Base-by-base conservation (phyloP, 2,797 vertebrate genomes). In the Myotis daubentonii region DNA sequence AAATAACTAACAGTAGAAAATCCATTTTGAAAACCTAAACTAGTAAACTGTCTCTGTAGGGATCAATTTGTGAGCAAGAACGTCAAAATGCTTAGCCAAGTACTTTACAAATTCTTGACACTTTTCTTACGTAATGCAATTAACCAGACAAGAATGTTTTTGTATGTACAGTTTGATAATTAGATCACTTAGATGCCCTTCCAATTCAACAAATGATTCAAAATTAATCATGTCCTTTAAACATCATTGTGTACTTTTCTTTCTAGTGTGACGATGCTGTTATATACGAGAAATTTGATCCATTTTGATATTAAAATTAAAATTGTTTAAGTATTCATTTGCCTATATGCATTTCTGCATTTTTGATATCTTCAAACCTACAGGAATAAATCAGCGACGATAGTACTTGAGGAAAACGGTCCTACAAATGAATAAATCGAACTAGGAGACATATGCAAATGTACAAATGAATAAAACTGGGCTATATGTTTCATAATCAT, bases 251-350 rank as follows among this genome's bases (percentile, higher is more conserved):
- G 12, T 47, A 60, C 41, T 93, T 74, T 65, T 20, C 83, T 75
- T 71, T 81, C 19, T 91, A 87, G 30, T 47, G 12, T 81, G 55
- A 55, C 1, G 12, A 66, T 33, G 41, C 41, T 71, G 8, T 44
- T 51, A 80, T 60, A 25, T n/a, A 84, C 12, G 70, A 84, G 53
- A 90, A 78, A 81, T 70, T 49, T 88, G 57, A 90, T 38, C 23
- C 6, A 85, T 79, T 87, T 87, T 95, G 11, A 74, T 87, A 94
- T 68, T 78, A 89, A 93, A 93, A 79, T 90, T 57, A 53, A 60
- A 92, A 92, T n/a, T 60, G 30, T 53, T 93, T 82, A 78, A 85
- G 53, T 85, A 53, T 36, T 62, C 12, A 41, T 85, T 94, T 90
- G 82, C 30, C 68, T 78, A 95, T 89, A 70, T 66, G 4, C 17